These are phyloP conservation scores for Horisme vitalbata DNA, from an alignment of 2,888 invertebrate genomes.

Conservation along the genomic window DNA sequence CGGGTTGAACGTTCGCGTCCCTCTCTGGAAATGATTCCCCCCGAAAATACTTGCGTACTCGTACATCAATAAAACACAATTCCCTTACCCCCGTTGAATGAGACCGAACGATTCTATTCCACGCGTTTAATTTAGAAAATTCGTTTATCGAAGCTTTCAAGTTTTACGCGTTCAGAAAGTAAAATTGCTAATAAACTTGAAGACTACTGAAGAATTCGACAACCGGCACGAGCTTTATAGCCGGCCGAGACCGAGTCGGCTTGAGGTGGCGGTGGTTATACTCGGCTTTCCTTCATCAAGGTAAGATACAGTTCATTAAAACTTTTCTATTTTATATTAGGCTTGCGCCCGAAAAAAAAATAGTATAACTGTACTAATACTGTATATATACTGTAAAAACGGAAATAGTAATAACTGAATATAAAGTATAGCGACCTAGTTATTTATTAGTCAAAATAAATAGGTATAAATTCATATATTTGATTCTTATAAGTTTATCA, in stretches of 20 bases:
- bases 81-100: slow-evolving; percentile 16
- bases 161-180: slow-evolving; percentile 33
- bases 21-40: slow-evolving; percentile 1
- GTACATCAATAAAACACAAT: slow-evolving; percentile 27
- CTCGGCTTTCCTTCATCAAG: slow-evolving; percentile 15
- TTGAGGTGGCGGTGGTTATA: slow-evolving; percentile 30
- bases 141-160: slow-evolving; percentile 13
- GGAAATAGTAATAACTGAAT: too few species aligned
- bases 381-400: too few species aligned
- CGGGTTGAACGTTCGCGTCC: slow-evolving; percentile 23
- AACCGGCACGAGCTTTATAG: slow-evolving; percentile 43
- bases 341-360: too few species aligned
- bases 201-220: slow-evolving; percentile 38
- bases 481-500: too few species aligned
- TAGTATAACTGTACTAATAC: too few species aligned
- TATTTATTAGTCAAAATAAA: too few species aligned
- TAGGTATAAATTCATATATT: too few species aligned
- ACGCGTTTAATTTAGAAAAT: slow-evolving; percentile 22
- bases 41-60: slow-evolving; percentile 28
- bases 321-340: background rate
- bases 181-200: slow-evolving; percentile 44
- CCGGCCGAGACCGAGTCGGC: slow-evolving; percentile 40
- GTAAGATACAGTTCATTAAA: background rate
- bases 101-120: slow-evolving; percentile 18
- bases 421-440: too few species aligned